A percentile compares a stretch with the other conserved stretches of the same genome.
phyloP scores from a whole-genome alignment of 1,140 invertebrate species.

The Rhynchophorus ferrugineus region DNA sequence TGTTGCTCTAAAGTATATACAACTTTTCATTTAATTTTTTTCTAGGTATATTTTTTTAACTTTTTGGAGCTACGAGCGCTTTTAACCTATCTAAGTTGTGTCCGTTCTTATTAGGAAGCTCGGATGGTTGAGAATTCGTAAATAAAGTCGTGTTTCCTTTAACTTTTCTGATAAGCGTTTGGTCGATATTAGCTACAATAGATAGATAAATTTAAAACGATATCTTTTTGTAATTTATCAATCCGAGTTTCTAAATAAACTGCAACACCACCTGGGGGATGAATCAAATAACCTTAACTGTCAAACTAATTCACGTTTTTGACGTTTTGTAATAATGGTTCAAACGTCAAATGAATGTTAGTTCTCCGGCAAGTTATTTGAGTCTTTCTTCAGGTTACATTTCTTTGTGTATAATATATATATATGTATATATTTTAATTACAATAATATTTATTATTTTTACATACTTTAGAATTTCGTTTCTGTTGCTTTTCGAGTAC shows the following conservation, averaged over 20 bases:
- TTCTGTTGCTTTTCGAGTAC: slow-evolving; percentile 32
- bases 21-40: slow-evolving; percentile 16
- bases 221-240: no score
- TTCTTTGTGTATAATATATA: slow-evolving; percentile 28
- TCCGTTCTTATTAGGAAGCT: no score
- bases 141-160: no score
- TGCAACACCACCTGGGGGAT: not conserved
- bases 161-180: no score
- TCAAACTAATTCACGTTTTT: not conserved
- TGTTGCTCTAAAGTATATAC: slow-evolving; percentile 18
- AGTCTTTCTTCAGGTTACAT: slow-evolving; percentile 27
- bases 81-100: slow-evolving; percentile 10
- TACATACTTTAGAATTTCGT: slow-evolving; percentile 42
- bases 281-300: not conserved
- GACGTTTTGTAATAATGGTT: no score
- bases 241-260: not conserved
- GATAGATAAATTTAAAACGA: no score
- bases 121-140: not conserved
- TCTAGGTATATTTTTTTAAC: slow-evolving; percentile 17
- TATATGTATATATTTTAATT: slow-evolving; percentile 28
- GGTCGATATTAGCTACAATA: no score
- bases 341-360: no score
- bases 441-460: slow-evolving; percentile 30
- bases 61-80: slow-evolving; percentile 25
- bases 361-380: slow-evolving; percentile 1